These are phyloP conservation scores for Bradypodion pumilum DNA, from an alignment of 2,797 vertebrate species.

Conservation along the genomic window DNA sequence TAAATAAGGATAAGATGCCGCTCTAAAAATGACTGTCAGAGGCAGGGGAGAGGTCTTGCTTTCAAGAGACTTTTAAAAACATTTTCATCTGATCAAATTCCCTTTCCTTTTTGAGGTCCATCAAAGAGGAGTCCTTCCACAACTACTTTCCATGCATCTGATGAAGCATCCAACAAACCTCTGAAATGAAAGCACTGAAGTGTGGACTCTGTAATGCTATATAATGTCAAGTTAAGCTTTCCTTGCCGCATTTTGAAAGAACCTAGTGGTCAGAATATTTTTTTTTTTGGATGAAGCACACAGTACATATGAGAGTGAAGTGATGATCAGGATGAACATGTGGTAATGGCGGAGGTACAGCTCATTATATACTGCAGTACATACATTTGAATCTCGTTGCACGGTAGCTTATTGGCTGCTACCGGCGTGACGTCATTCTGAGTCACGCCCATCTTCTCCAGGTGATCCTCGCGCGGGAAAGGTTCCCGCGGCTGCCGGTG, in stretches of 20 bases:
- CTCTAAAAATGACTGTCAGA: constrained; percentile 59
- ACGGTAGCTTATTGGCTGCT: no score
- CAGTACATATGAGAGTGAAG: constrained; percentile 72
- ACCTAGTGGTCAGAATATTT: constrained; percentile 47
- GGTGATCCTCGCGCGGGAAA: no score
- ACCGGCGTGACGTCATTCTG: no score
- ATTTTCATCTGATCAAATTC: constrained; percentile 77
- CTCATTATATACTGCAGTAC: no score
- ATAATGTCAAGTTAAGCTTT: constrained; percentile 75
- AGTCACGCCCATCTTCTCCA: no score
- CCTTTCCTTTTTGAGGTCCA: constrained; percentile 61
- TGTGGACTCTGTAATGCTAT: constrained; percentile 67
- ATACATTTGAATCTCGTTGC: no score
- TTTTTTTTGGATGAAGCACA: constrained; percentile 56
- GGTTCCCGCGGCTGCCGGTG: no score
- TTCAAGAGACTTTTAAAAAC: constrained; percentile 69
- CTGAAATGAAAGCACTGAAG: constrained; percentile 76
- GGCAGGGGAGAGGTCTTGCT: constrained; percentile 65
- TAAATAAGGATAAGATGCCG: constrained; percentile 64
- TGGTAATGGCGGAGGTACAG: no score
- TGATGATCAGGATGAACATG: no score
- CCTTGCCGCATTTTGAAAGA: constrained; percentile 52
- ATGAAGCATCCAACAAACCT: constrained; percentile 72
- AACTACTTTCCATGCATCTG: constrained; percentile 59
- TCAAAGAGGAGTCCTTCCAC: constrained; percentile 69